A percentile compares a stretch with the other conserved stretches of the same genome.
Conservation (phyloP, 1,140 invertebrate genomes). For the Hyposmocoma kahamanoa region DNA sequence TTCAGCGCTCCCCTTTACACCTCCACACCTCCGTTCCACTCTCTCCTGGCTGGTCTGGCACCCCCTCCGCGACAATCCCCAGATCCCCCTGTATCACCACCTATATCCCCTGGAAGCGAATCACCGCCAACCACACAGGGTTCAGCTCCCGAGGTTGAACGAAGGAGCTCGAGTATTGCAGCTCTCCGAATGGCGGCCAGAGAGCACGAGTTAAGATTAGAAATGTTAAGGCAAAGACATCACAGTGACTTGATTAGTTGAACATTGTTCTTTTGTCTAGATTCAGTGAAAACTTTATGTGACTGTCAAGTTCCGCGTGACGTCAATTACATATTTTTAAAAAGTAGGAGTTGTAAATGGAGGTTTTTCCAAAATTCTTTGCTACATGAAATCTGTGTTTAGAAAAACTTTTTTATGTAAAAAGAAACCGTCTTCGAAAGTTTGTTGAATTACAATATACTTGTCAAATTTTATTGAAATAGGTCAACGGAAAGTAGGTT, state of each 20-base stretch:
- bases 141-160: conserved; percentile 78
- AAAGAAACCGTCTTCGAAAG: too few species aligned
- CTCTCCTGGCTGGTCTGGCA: conserved; percentile 86
- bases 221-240: conserved; percentile 87
- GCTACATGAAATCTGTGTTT: too few species aligned
- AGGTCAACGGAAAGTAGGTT: too few species aligned
- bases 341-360: too few species aligned
- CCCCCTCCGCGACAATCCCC: conserved; percentile 78
- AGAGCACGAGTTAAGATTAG: conserved; percentile 91
- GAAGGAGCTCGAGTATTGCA: conserved; percentile 91
- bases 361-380: too few species aligned
- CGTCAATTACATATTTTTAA: not conserved
- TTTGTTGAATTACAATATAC: too few species aligned
- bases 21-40: conserved; percentile 86
- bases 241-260: conserved; percentile 85
- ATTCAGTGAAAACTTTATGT: too few species aligned
- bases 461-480: too few species aligned
- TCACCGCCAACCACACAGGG: conserved; percentile 59
- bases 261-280: conserved; percentile 24
- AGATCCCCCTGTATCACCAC: conserved; percentile 75
- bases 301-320: not conserved
- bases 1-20: conserved; percentile 78
- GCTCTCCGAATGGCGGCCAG: conserved; percentile 91
- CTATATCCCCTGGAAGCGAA: conserved; percentile 65
- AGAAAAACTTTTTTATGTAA: too few species aligned